phyloP scores from a whole-genome alignment of 2,888 invertebrate genomes.

The Arctia plantaginis region DNA sequence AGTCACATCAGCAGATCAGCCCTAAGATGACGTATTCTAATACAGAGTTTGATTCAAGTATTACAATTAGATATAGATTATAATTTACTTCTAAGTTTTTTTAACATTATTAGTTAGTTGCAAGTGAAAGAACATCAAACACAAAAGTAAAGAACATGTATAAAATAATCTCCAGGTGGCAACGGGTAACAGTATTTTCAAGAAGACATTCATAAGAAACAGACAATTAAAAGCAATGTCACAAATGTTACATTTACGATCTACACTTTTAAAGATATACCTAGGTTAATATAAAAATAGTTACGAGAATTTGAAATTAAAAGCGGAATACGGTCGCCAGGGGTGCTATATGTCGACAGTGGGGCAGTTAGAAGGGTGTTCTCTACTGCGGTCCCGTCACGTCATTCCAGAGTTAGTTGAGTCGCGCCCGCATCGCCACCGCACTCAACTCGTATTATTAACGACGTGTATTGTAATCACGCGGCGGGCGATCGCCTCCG shows the following conservation, averaged over 20 bases:
- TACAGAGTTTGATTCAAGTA: background rate
- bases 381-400: slow-evolving; percentile 24
- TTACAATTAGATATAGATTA: background rate
- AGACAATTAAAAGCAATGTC: background rate
- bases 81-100: background rate
- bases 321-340: slow-evolving; percentile 36
- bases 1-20: too few relatives aligned
- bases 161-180: background rate
- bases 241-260: background rate
- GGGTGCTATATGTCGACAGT: slow-evolving; percentile 44
- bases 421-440: slow-evolving; percentile 53
- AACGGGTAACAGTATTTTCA: background rate
- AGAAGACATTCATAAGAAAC: background rate
- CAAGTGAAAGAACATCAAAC: too few relatives aligned
- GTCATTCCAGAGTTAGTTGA: slow-evolving; percentile 55
- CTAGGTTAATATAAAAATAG: slow-evolving; percentile 17
- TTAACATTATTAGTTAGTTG: too few relatives aligned
- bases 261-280: background rate
- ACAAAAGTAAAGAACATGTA: too few relatives aligned
- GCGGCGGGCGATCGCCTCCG: slow-evolving; percentile 86
- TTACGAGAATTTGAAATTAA: slow-evolving; percentile 23
- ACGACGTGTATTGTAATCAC: slow-evolving; percentile 87
- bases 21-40: too few relatives aligned
- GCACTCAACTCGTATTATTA: slow-evolving; percentile 82
- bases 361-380: slow-evolving; percentile 8